phyloP scores from a whole-genome alignment of 2,888 invertebrate species.

The Cephus rjabovi region DNA sequence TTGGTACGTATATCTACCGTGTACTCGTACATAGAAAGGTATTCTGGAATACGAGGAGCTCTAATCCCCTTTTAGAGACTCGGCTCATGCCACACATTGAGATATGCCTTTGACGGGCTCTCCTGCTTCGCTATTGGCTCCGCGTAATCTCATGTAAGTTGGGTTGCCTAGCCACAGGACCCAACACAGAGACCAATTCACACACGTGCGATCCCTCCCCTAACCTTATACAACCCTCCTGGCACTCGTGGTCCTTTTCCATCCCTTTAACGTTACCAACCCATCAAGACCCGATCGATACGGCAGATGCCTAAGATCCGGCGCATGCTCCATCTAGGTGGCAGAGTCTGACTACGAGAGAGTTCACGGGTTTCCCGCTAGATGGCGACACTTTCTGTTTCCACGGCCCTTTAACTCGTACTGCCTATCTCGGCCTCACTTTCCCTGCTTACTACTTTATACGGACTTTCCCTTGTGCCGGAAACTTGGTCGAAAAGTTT shows the following conservation, averaged over 20 bases:
- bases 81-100: constrained; percentile 56
- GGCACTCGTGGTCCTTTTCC: constrained; percentile 12
- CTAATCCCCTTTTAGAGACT: constrained; percentile 64
- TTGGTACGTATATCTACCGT: constrained; percentile 22
- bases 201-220: constrained; percentile 39
- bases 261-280: constrained; percentile 10
- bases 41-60: constrained; percentile 56
- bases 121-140: constrained; percentile 60
- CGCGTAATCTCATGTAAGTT: constrained; percentile 62
- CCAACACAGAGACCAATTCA: constrained; percentile 44
- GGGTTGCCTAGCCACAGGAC: constrained; percentile 64
- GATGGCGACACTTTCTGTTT: constrained; percentile 50
- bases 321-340: constrained; percentile 54
- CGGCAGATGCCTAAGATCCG: constrained; percentile 59
- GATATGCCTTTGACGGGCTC: constrained; percentile 62
- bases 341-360: constrained; percentile 4
- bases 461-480: neutral
- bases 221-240: constrained; percentile 8
- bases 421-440: neutral
- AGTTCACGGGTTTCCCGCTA: constrained; percentile 38
- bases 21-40: constrained; percentile 25
- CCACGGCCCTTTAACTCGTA: constrained; percentile 13
- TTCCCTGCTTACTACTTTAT: neutral
- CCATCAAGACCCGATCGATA: constrained; percentile 56
- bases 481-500: neutral